Evolutionary conservation across 1,140 invertebrate genomes (phyloP).

Genomic region (Cecropterus lyciades): DNA sequence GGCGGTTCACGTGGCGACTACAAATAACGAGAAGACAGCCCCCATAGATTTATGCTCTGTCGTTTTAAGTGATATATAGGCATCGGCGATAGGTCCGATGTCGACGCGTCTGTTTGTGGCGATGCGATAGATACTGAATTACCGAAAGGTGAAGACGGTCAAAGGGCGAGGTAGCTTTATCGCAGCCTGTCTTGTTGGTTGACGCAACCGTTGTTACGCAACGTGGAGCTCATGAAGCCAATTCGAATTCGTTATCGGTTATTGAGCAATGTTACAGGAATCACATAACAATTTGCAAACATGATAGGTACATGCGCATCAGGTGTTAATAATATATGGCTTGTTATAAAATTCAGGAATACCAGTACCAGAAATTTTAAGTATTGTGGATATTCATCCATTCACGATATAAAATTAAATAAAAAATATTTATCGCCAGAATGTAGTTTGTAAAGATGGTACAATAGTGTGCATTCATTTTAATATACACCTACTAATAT

Average conservation of each 20-base stretch:
- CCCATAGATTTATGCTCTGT: constrained; percentile 81
- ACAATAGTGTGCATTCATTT: no score
- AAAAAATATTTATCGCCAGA: no score
- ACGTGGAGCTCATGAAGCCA: not conserved
- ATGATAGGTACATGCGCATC: no score
- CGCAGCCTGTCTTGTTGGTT: constrained; percentile 4
- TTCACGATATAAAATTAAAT: no score
- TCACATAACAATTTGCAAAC: no score
- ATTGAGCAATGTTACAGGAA: not conserved
- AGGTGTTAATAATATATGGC: no score
- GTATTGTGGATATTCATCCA: no score
- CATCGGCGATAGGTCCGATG: constrained; percentile 49
- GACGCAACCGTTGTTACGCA: constrained; percentile 9
- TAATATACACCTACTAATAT: no score
- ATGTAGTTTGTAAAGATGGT: no score
- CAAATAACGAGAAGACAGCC: constrained; percentile 79
- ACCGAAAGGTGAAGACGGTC: constrained; percentile 22
- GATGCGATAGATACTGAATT: constrained; percentile 39
- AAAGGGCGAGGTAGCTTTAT: constrained; percentile 26
- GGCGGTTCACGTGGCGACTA: constrained; percentile 79
- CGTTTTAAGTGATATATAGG: constrained; percentile 81
- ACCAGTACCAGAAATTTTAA: no score
- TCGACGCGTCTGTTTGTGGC: constrained; percentile 55
- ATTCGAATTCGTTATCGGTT: not conserved
- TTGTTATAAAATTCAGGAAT: no score